Base-by-base conservation (phyloP, 1,140 invertebrate species). In the Aphelinus certus region DNA sequence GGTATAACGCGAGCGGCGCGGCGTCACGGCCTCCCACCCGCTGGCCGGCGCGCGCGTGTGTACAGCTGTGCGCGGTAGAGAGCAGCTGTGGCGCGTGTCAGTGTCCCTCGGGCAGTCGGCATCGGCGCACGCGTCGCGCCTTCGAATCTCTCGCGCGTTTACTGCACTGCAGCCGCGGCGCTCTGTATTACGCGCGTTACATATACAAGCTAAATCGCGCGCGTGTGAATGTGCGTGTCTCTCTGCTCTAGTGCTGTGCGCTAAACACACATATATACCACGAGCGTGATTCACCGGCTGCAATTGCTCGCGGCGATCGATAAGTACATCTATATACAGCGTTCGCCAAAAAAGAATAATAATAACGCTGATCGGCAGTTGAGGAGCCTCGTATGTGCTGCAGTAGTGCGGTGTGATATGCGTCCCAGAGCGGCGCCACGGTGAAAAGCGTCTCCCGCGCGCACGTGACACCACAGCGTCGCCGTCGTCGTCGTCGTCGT, bases 61-160 rank as follows among this genome's bases (percentile, higher is more conserved):
- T 26, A 61, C 10, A 7, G 10, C 58, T 42, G 58, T 42, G 58
- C 26, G 58, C 58, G 58, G 55, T 56, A n/a, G 26, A 3, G 9
- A 10, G 9, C 9, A n/a, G 9, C 26, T 9, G 9, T 56, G 55
- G 57, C 57, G 57, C 60, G 46, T 63, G 61, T 63, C 61, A 63
- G 61, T 63, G 61, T 63, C 61, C 61, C 45, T 63, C 46, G 61
- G 61, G 46, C 61, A 47, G 6, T 53, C 51, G 51, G 51, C 9
- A n/a, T 10, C 42, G 61, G 43, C 42, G 61, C 45, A 62, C 60
- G 45, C 42, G 9, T 7, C 43, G 42, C 45, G 43, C 7, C 26
- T 26, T 62, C 56, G 2, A 26, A 10, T n/a, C 1, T 10, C 26
- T 5, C n/a, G n/a, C 43, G 26, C n/a, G 56, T 58, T 5, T 26